phyloP scores from a whole-genome alignment of 1,140 invertebrate species.

The Ostrea edulis region DNA sequence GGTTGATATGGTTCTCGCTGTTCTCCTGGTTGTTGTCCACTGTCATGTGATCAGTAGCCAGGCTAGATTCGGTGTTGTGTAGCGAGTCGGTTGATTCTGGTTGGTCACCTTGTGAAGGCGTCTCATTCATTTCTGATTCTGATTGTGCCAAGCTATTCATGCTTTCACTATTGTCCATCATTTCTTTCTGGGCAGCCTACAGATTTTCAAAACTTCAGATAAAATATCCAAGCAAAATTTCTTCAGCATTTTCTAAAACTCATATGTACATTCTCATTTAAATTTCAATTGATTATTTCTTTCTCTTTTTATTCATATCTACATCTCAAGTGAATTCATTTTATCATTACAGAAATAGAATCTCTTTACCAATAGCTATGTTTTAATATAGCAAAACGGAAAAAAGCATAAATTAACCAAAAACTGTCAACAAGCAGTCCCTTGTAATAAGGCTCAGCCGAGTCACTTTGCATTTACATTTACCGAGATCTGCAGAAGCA shows the following conservation, averaged over 20 bases:
- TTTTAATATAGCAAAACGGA: neutral
- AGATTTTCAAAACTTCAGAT: neutral
- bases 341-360: neutral
- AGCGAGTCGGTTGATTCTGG: conserved; percentile 52
- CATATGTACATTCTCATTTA: neutral
- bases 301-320: neutral
- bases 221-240: neutral
- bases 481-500: too few relatives aligned
- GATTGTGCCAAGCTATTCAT: conserved; percentile 51
- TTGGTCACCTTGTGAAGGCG: conserved; percentile 49
- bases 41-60: conserved; percentile 30
- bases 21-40: conserved; percentile 48
- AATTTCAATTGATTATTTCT: neutral
- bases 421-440: neutral
- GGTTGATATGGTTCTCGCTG: conserved; percentile 40
- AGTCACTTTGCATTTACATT: too few relatives aligned
- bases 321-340: neutral
- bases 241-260: neutral
- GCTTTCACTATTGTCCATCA: conserved; percentile 55
- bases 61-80: conserved; percentile 35
- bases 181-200: conserved; percentile 38
- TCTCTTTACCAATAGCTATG: too few relatives aligned
- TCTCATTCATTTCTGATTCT: conserved; percentile 45
- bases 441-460: neutral
- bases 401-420: neutral